Percentiles rank a stretch among this genome's conserved stretches.
Conservation (phyloP, 2,888 invertebrate species). For the Drosophila nr. perissopoda region DNA sequence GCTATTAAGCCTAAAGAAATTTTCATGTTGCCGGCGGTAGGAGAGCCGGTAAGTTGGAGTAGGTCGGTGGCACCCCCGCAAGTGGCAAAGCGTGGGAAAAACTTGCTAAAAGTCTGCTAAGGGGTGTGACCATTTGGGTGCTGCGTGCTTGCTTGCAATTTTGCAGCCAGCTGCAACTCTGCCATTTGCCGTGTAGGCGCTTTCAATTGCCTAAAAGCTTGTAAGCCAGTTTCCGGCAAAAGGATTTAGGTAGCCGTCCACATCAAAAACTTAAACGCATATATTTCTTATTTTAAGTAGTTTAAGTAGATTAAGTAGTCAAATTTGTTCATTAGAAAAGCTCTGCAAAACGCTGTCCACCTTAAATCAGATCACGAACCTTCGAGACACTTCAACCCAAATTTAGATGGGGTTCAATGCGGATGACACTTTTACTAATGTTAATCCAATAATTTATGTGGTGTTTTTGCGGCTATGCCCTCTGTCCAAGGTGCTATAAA, state of each 20-base stretch:
- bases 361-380: not conserved
- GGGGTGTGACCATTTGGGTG: slow-evolving; percentile 24
- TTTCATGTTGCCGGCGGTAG: slow-evolving; percentile 54
- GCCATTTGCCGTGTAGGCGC: slow-evolving; percentile 62
- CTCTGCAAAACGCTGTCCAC: not conserved
- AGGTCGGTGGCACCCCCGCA: slow-evolving; percentile 49
- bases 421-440: slow-evolving; percentile 28
- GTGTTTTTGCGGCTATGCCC: slow-evolving; percentile 25
- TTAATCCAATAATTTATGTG: slow-evolving; percentile 55
- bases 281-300: not conserved
- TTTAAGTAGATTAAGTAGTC: not conserved
- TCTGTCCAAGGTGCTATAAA: slow-evolving; percentile 37
- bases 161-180: slow-evolving; percentile 56
- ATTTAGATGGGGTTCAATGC: not conserved
- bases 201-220: slow-evolving; percentile 79
- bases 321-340: not conserved
- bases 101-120: slow-evolving; percentile 60
- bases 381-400: slow-evolving; percentile 6
- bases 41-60: slow-evolving; percentile 20
- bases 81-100: slow-evolving; percentile 75
- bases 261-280: slow-evolving; percentile 21
- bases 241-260: slow-evolving; percentile 37
- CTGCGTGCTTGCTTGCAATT: slow-evolving; percentile 75
- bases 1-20: slow-evolving; percentile 74
- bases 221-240: slow-evolving; percentile 78